These are phyloP conservation scores for Hybos culiciformis DNA, from an alignment of 2,888 invertebrate genomes.

Conservation along the genomic window DNA sequence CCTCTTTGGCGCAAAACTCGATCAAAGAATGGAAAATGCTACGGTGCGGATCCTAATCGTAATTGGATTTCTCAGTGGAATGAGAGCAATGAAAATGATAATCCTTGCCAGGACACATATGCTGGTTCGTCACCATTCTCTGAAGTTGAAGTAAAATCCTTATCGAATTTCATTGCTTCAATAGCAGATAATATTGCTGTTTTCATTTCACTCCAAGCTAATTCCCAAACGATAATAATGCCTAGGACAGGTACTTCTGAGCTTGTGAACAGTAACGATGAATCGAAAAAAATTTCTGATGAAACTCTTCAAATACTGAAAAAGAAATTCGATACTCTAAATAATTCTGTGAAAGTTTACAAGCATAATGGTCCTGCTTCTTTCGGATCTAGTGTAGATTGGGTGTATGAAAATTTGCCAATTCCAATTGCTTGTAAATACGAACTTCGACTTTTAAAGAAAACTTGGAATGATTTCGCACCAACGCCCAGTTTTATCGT, in stretches of 20 bases:
- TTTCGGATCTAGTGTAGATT: no score
- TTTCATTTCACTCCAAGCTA: slow-evolving; percentile 63
- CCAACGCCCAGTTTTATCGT: no score
- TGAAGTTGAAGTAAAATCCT: slow-evolving; percentile 46
- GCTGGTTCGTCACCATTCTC: slow-evolving; percentile 56
- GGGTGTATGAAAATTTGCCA: no score
- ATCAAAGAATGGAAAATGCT: slow-evolving; percentile 33
- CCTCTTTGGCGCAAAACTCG: slow-evolving; percentile 56
- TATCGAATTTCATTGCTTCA: slow-evolving; percentile 41
- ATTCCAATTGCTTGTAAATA: no score
- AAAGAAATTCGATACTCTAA: slow-evolving; percentile 33
- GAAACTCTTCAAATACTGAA: slow-evolving; percentile 24
- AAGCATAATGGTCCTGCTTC: no score
- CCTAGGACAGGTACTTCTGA: slow-evolving; percentile 47
- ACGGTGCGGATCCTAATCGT: slow-evolving; percentile 31
- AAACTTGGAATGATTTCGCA: no score
- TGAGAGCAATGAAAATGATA: no score
- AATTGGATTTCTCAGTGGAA: slow-evolving; percentile 31
- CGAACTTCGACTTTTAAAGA: no score
- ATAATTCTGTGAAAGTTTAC: no score
- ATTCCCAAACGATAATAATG: slow-evolving; percentile 51
- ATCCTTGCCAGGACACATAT: slow-evolving; percentile 48
- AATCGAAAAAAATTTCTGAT: slow-evolving; percentile 32
- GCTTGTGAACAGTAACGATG: slow-evolving; percentile 39
- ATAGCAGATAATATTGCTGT: slow-evolving; percentile 41